Conservation (phyloP, 2,888 invertebrate species). For the Nemurella pictetii region DNA sequence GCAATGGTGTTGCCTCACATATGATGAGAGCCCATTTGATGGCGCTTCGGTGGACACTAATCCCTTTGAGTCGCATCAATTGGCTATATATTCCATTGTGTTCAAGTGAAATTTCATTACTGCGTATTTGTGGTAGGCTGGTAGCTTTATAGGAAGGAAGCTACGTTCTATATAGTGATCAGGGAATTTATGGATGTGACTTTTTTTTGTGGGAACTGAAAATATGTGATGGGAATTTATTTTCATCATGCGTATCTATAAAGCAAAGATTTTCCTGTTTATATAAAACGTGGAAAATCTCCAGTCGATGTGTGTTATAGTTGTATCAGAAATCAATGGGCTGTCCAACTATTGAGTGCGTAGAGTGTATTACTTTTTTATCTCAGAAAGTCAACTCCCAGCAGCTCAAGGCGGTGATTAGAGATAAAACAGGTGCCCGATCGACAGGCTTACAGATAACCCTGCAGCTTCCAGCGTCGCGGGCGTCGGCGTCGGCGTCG, state of each 20-base stretch:
- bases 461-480: too few relatives aligned
- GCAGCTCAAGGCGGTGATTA: background rate
- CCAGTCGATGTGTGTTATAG: background rate
- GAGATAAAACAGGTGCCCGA: background rate
- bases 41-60: background rate
- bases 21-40: background rate
- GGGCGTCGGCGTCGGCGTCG: too few relatives aligned
- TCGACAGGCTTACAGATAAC: background rate
- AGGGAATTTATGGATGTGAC: background rate
- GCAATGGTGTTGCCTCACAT: background rate
- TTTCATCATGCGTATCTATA: background rate
- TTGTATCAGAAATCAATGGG: background rate
- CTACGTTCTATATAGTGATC: too few relatives aligned
- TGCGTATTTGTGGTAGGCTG: background rate
- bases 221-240: background rate
- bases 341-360: background rate
- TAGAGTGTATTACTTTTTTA: background rate
- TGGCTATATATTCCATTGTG: background rate
- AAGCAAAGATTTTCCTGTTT: background rate
- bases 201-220: background rate
- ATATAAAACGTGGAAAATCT: background rate
- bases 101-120: background rate
- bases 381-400: background rate
- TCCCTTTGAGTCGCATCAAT: background rate
- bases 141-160: too few relatives aligned